A percentile compares a stretch with the other conserved stretches of the same genome.
phyloP scores from a whole-genome alignment of 2,797 vertebrate genomes.

The Mormyrus hasselquistii region DNA sequence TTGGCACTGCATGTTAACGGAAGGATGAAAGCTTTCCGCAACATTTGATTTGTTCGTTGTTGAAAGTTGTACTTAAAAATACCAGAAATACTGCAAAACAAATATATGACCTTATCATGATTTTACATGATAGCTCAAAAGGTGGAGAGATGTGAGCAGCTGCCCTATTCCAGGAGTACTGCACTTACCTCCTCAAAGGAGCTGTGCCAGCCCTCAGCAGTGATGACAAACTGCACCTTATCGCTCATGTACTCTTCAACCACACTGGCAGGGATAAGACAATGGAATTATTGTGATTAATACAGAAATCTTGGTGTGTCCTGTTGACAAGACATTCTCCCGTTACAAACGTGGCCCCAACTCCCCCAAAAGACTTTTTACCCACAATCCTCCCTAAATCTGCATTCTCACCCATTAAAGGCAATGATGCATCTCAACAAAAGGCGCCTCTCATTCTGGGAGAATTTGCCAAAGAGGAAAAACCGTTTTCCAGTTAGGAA shows the following conservation, averaged over 20 bases:
- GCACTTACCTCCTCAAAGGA: constrained; percentile 81
- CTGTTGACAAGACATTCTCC: neutral
- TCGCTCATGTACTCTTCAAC: constrained; percentile 86
- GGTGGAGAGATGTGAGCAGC: neutral
- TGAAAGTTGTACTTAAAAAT: neutral
- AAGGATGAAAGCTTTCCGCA: neutral
- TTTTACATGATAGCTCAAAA: neutral
- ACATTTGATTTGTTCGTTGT: neutral
- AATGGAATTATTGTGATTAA: neutral
- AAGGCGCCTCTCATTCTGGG: constrained; percentile 68
- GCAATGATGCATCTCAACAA: constrained; percentile 77
- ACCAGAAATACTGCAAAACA: neutral
- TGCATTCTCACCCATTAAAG: constrained; percentile 72
- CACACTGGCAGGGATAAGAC: constrained; percentile 46
- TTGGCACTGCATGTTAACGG: neutral
- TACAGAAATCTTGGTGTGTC: neutral
- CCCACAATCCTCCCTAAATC: neutral
- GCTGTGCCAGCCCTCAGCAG: constrained; percentile 82
- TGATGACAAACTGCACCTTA: constrained; percentile 83
- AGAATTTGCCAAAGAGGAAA: constrained; percentile 82
- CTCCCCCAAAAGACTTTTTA: neutral
- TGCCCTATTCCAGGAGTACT: neutral
- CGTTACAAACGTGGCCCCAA: neutral
- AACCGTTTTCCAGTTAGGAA: constrained; percentile 76
- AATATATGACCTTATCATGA: neutral